A percentile compares a stretch with the other conserved stretches of the same genome.
Evolutionary conservation across 2,113 vertebrate species (phyloP).

Genomic region (Micronycteris hirsuta): DNA sequence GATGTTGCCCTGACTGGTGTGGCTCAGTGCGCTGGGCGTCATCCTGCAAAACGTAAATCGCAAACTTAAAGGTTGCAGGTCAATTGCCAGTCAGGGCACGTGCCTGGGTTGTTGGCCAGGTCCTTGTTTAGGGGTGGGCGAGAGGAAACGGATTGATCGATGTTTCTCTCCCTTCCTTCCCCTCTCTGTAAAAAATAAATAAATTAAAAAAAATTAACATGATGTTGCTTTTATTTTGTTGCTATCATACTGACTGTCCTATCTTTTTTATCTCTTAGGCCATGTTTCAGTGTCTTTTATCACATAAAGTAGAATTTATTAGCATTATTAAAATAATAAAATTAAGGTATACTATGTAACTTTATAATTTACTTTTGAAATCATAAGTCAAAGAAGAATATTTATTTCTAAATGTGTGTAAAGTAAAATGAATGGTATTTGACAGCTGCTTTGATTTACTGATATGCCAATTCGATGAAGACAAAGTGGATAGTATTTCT

Average conservation of each 20-base stretch:
- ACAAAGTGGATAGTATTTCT: not conserved
- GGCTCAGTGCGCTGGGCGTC: too few species aligned
- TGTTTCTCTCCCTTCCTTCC: too few species aligned
- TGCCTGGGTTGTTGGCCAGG: too few species aligned
- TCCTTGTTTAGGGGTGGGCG: too few species aligned
- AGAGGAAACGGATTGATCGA: too few species aligned
- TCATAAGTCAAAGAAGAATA: not conserved
- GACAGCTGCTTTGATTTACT: not conserved
- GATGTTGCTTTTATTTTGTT: not conserved
- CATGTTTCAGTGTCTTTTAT: not conserved
- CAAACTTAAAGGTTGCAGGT: too few species aligned
- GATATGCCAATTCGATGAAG: not conserved
- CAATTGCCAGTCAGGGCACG: too few species aligned
- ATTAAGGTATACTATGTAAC: not conserved
- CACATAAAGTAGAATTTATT: not conserved
- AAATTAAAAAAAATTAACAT: not conserved
- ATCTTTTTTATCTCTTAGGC: not conserved
- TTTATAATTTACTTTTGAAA: constrained; percentile 21
- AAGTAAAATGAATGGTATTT: not conserved
- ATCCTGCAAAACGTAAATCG: too few species aligned
- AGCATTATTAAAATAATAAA: not conserved
- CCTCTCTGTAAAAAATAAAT: too few species aligned
- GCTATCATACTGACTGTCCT: not conserved
- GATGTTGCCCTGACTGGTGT: not conserved
- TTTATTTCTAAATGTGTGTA: not conserved